Evolutionary conservation across 2,797 vertebrate species (phyloP).

Genomic region (Periophthalmus magnuspinnatus): DNA sequence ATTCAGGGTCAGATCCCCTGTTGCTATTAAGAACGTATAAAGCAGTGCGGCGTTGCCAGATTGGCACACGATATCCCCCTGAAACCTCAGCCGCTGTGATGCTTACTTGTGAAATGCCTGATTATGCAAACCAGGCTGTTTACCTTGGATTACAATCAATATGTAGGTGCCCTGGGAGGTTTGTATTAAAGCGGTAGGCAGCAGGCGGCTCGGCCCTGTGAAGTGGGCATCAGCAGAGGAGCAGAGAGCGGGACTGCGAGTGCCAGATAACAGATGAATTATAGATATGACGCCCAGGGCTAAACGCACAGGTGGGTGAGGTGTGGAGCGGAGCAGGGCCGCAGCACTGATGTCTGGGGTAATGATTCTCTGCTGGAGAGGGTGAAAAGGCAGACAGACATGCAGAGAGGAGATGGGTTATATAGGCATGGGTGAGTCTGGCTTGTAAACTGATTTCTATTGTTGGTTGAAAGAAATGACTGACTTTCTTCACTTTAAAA

Average conservation of each 20-base stretch:
- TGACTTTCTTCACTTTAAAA: background rate
- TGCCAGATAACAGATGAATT: slow-evolving; percentile 82
- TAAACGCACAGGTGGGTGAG: slow-evolving; percentile 56
- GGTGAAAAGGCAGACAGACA: slow-evolving; percentile 47
- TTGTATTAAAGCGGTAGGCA: slow-evolving; percentile 70
- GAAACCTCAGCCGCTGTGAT: slow-evolving; percentile 32
- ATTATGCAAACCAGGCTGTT: slow-evolving; percentile 75
- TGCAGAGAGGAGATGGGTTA: slow-evolving; percentile 54
- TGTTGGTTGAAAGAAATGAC: background rate
- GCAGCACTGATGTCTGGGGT: slow-evolving; percentile 40
- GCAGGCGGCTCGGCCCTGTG: slow-evolving; percentile 74
- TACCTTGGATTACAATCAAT: slow-evolving; percentile 82
- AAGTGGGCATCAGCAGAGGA: slow-evolving; percentile 80
- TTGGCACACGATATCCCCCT: slow-evolving; percentile 41
- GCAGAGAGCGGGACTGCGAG: slow-evolving; percentile 72
- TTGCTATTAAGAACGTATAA: slow-evolving; percentile 49
- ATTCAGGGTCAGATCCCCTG: slow-evolving; percentile 49
- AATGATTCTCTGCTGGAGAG: slow-evolving; percentile 60
- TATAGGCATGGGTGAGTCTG: background rate
- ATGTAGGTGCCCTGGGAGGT: slow-evolving; percentile 63
- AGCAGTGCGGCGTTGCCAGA: slow-evolving; percentile 47
- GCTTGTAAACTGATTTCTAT: slow-evolving; percentile 6
- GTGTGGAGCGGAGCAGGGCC: slow-evolving; percentile 14
- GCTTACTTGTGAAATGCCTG: slow-evolving; percentile 61
- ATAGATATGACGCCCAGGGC: slow-evolving; percentile 71